These are phyloP conservation scores for Ditylenchus weischeri DNA, from an alignment of 2,888 invertebrate genomes.

Conservation along the genomic window DNA sequence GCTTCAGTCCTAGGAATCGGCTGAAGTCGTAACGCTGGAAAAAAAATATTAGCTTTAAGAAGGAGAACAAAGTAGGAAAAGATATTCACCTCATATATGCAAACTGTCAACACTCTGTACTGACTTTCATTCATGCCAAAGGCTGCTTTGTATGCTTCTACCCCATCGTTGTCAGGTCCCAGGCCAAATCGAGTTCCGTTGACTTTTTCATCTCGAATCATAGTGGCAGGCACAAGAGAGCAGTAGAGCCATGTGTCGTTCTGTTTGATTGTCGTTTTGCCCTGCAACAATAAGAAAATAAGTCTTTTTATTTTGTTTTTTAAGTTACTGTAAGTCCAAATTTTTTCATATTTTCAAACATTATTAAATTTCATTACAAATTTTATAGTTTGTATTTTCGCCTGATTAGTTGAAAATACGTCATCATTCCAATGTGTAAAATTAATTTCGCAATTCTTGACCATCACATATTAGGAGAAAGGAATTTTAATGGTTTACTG, in stretches of 20 bases:
- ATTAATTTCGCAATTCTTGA: no score
- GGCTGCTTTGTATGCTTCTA: conserved; percentile 34
- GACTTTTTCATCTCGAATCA: conserved; percentile 4
- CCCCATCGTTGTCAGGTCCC: conserved; percentile 34
- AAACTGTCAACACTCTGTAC: conserved; percentile 44
- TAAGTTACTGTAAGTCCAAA: no score
- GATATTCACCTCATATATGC: conserved; percentile 41
- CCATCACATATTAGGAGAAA: no score
- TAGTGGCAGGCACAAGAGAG: conserved; percentile 29
- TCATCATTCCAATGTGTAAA: no score
- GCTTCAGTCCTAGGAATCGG: conserved; percentile 31
- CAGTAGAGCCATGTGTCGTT: conserved; percentile 27
- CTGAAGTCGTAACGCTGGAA: conserved; percentile 43
- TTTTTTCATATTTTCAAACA: no score
- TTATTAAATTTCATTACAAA: no score
- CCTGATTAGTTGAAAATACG: no score
- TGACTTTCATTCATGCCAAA: conserved; percentile 31
- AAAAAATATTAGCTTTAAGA: conserved; percentile 1
- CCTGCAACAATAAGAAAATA: conserved; percentile 14
- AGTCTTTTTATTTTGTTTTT: no score
- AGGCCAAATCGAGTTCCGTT: conserved; percentile 31
- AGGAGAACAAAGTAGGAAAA: background rate
- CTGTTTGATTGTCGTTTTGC: conserved; percentile 22
- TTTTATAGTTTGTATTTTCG: no score
- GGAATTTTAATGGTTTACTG: no score